Conservation (phyloP, 2,888 invertebrate genomes). For the Chelonus formosanus region DNA sequence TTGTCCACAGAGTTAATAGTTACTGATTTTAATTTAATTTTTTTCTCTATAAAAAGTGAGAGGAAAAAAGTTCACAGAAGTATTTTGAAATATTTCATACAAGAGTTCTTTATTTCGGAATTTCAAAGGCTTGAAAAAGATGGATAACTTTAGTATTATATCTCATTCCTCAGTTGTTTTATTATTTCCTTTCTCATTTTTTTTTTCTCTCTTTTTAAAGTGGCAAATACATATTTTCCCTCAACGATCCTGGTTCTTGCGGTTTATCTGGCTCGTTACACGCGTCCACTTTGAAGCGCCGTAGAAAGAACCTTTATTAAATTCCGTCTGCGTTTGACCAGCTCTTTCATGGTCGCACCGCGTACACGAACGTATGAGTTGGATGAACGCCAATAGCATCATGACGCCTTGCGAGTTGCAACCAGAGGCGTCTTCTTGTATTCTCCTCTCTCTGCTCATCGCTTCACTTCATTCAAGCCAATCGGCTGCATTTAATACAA, state of each 20-base stretch:
- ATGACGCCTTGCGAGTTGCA: constrained; percentile 31
- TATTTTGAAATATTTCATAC: no score
- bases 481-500: constrained; percentile 36
- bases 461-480: constrained; percentile 10
- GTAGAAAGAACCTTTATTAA: constrained; percentile 40
- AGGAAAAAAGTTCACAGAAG: no score
- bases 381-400: constrained; percentile 39
- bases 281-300: constrained; percentile 38
- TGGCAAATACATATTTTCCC: constrained; percentile 2
- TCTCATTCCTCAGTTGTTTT: no score
- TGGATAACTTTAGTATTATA: no score
- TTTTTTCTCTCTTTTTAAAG: no score
- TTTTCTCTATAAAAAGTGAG: no score
- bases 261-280: constrained; percentile 31
- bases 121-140: no score
- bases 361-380: constrained; percentile 36
- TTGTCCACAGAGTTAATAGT: no score
- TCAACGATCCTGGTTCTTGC: constrained; percentile 16
- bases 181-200: no score
- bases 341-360: constrained; percentile 35
- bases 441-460: background rate
- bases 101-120: no score
- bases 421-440: constrained; percentile 11
- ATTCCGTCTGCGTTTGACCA: constrained; percentile 40
- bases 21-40: no score